Conservation (phyloP, 2,113 vertebrate species). For the Mystacornis crossleyi region DNA sequence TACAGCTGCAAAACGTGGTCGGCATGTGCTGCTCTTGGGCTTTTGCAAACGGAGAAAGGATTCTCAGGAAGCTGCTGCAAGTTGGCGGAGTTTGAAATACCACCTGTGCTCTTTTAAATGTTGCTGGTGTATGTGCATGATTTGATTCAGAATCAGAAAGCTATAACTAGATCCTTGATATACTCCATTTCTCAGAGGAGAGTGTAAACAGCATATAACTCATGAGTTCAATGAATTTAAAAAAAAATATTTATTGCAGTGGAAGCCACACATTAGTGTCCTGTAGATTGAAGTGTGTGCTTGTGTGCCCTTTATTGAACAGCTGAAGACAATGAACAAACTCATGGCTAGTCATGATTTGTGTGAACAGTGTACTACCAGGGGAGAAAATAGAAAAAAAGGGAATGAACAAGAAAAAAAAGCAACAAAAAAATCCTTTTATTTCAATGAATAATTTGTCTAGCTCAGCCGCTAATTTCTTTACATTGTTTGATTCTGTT, state of each 20-base stretch:
- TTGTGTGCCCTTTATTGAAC: not conserved
- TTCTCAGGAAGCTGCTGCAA: not conserved
- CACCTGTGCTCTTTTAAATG: not conserved
- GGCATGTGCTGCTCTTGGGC: not conserved
- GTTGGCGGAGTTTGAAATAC: not conserved
- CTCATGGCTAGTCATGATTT: not conserved
- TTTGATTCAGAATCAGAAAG: not conserved
- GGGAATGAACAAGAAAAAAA: not conserved
- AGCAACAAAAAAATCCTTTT: not conserved
- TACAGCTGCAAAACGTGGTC: not conserved
- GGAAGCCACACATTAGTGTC: not conserved
- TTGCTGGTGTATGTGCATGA: not conserved
- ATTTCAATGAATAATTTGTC: not conserved
- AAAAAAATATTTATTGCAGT: not conserved
- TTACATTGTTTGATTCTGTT: not conserved
- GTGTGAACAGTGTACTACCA: not conserved
- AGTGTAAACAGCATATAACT: not conserved
- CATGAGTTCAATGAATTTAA: not conserved
- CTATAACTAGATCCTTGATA: not conserved
- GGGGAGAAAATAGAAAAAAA: not conserved
- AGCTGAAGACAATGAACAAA: not conserved
- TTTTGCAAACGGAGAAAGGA: not conserved
- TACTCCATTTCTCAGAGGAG: not conserved
- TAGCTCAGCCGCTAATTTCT: not conserved
- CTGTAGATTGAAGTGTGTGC: not conserved